phyloP scores from a whole-genome alignment of 2,888 invertebrate species.

The Agapostemon virescens region DNA sequence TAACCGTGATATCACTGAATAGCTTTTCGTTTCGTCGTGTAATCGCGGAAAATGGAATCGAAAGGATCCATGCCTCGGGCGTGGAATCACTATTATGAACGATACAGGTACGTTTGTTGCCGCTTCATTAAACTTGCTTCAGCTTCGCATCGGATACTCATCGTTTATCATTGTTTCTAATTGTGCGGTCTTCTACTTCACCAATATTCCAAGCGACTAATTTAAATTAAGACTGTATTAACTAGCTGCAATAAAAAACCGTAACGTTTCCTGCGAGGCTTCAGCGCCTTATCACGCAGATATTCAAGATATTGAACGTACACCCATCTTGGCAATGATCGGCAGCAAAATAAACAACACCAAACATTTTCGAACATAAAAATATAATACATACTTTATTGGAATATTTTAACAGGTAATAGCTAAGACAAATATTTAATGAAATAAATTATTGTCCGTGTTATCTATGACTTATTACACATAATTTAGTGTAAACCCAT shows the following conservation, averaged over 20 bases:
- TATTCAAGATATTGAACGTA: too few relatives aligned
- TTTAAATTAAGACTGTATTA: constrained; percentile 1
- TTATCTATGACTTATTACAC: too few relatives aligned
- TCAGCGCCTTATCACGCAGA: too few relatives aligned
- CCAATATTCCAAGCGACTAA: neutral
- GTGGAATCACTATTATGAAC: constrained; percentile 33
- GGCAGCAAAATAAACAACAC: too few relatives aligned
- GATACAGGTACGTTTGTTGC: constrained; percentile 16
- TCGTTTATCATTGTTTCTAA: constrained; percentile 7
- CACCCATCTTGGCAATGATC: too few relatives aligned
- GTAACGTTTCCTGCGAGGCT: neutral
- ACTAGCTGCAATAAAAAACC: neutral
- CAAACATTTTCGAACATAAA: too few relatives aligned
- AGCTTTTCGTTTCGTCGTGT: constrained; percentile 55
- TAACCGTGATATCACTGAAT: constrained; percentile 45
- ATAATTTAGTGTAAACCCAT: too few relatives aligned
- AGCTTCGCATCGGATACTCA: constrained; percentile 3
- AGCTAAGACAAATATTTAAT: too few relatives aligned
- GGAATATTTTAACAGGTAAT: too few relatives aligned
- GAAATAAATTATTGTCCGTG: too few relatives aligned
- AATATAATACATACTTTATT: too few relatives aligned
- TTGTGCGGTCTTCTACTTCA: neutral
- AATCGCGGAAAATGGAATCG: constrained; percentile 55
- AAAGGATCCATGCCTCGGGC: constrained; percentile 52
- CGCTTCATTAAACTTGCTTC: constrained; percentile 21